Base-by-base conservation (phyloP, 2,797 vertebrate genomes). In the Hirundo rustica region DNA sequence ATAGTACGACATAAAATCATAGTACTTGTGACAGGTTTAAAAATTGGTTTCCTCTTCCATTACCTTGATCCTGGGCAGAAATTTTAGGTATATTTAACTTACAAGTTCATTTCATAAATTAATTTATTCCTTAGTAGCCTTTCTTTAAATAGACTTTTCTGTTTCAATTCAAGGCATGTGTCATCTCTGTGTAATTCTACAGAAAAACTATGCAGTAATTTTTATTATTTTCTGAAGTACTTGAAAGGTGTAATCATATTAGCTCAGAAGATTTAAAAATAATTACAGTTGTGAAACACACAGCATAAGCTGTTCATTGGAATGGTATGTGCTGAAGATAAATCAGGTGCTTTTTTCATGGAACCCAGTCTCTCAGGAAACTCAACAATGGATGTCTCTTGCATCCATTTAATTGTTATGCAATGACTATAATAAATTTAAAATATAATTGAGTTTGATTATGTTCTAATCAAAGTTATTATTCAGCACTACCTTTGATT, bases 181-280 rank as follows among this genome's bases (percentile, higher is more conserved):
- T 16, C 77, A 38, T 91, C 57, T 71, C 89, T 66, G 34, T 78
- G 50, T 73, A 68, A 78, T 65, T 84, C 36, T 34, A 65, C 0
- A 4, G 50, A 84, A 88, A 86, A 89, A 73, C 38, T 55, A 32
- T 45, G 51, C 14, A 60, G 54, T 67, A 23, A 84, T 73, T 62
- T 84, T 80, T 65, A 61, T 58, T 86, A 90, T 45, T 93, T 93
- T 78, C 47, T 81, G 60, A 48, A 78, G 66, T 15, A 93, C 85
- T 75, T 95, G 32, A 66, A 92, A 88, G 7, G 8, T 80, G 30
- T 29, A 78, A 88, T 61, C 47, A 51, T n/a, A 90, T 81, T 88
- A 90, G n/a, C 47, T 80, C 76, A 88, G 58, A 64, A 90, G 44
- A 90, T 79, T 90, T 88, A 32, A 88, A 83, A 95, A 84, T 67